Evolutionary conservation across 2,113 vertebrate species (phyloP).

Genomic region (Bos javanicus): DNA sequence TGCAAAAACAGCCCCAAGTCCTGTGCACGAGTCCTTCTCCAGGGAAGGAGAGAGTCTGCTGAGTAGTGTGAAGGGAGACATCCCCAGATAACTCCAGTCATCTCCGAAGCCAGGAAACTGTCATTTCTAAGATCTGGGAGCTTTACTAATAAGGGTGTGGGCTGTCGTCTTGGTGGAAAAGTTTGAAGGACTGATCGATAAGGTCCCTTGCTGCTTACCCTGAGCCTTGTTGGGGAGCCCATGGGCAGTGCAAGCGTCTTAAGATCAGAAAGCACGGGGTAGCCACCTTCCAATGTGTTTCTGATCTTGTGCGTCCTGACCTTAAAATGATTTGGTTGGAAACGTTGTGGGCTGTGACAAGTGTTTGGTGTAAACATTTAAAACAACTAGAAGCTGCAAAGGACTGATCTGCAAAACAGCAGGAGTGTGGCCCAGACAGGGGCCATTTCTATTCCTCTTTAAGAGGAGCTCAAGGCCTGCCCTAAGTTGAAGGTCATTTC

Average conservation of each 20-base stretch:
- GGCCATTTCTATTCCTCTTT: background rate
- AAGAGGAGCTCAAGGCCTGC: background rate
- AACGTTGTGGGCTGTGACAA: background rate
- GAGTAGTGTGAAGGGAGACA: background rate
- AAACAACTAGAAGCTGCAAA: background rate
- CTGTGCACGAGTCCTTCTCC: constrained; percentile 50
- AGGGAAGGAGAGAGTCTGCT: background rate
- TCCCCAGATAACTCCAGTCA: background rate
- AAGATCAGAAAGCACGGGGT: background rate
- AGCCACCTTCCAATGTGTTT: background rate
- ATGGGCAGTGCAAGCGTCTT: background rate
- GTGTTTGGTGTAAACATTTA: background rate
- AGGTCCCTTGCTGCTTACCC: background rate
- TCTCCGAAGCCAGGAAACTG: background rate
- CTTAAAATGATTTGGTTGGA: background rate
- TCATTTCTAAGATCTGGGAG: background rate
- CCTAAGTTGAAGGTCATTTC: background rate
- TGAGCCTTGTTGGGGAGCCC: background rate
- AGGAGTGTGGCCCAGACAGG: background rate
- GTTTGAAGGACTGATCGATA: background rate
- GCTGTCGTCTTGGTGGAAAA: background rate
- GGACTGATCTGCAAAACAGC: background rate
- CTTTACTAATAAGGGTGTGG: background rate
- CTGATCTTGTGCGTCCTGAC: background rate
- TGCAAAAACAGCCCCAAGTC: constrained; percentile 63